phyloP scores from a whole-genome alignment of 2,113 vertebrate species.

The Hippocampus comes region DNA sequence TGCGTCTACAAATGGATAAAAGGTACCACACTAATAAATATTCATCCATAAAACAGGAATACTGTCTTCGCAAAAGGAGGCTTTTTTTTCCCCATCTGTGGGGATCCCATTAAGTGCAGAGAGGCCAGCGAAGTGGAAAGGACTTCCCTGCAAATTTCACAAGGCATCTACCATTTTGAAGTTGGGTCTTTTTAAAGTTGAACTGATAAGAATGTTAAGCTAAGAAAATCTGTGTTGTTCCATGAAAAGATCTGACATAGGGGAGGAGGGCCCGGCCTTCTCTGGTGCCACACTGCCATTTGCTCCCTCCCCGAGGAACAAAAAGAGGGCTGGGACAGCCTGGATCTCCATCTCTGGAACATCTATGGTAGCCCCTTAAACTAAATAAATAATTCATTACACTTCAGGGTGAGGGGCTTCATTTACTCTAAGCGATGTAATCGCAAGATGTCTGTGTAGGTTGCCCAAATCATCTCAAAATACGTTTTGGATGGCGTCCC shows the following conservation, averaged over 20 bases:
- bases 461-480: constrained; percentile 63
- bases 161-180: neutral
- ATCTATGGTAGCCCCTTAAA: constrained; percentile 67
- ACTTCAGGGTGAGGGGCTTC: constrained; percentile 68
- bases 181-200: constrained; percentile 5
- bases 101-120: neutral
- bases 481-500: constrained; percentile 60
- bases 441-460: constrained; percentile 69
- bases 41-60: neutral
- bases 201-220: neutral
- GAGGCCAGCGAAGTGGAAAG: neutral
- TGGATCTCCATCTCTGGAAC: constrained; percentile 75
- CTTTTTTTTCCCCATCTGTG: neutral
- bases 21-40: neutral
- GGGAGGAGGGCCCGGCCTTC: constrained; percentile 54
- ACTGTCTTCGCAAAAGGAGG: neutral
- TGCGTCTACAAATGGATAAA: neutral
- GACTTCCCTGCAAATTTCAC: neutral
- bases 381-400: constrained; percentile 82
- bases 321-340: constrained; percentile 46
- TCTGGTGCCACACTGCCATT: constrained; percentile 72
- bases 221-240: constrained; percentile 14
- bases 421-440: constrained; percentile 74
- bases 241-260: constrained; percentile 61
- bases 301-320: constrained; percentile 64